Percentiles rank a stretch among this genome's conserved stretches.
Conservation (phyloP, 1,140 invertebrate genomes). For the Atta colombica region DNA sequence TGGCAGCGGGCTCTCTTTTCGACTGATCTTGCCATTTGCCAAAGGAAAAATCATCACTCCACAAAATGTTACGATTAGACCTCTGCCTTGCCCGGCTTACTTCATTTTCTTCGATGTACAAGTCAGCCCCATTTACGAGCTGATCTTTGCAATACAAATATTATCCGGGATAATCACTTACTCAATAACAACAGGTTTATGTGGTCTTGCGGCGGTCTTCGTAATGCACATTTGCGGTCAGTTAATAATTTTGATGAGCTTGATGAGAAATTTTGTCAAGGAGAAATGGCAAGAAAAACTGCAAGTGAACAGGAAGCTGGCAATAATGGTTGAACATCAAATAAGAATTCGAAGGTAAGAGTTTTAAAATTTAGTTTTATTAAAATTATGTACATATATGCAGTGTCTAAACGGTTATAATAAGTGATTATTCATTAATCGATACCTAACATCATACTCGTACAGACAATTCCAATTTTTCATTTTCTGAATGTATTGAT, state of each 20-base stretch:
- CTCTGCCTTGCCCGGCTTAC: constrained; percentile 73
- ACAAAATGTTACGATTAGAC: constrained; percentile 59
- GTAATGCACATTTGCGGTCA: constrained; percentile 74
- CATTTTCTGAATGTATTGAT: background rate
- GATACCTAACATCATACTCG: background rate
- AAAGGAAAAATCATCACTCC: constrained; percentile 28
- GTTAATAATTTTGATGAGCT: constrained; percentile 59
- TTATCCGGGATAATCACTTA: constrained; percentile 68
- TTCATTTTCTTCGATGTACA: constrained; percentile 62
- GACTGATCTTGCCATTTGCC: constrained; percentile 71
- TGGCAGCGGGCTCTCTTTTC: constrained; percentile 76
- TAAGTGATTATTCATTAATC: background rate
- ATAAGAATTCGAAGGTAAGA: constrained; percentile 56
- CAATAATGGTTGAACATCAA: constrained; percentile 45
- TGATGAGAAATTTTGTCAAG: constrained; percentile 35
- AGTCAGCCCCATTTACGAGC: constrained; percentile 69
- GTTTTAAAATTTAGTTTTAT: background rate
- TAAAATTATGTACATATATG: too few relatives aligned
- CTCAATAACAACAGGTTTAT: constrained; percentile 70
- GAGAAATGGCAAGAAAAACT: background rate
- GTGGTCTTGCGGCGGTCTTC: constrained; percentile 67
- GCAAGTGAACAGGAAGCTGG: background rate
- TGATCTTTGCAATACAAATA: constrained; percentile 68
- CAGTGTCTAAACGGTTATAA: background rate
- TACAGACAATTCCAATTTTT: constrained; percentile 1